phyloP scores from a whole-genome alignment of 2,797 vertebrate genomes.

The Tragopan temminckii region DNA sequence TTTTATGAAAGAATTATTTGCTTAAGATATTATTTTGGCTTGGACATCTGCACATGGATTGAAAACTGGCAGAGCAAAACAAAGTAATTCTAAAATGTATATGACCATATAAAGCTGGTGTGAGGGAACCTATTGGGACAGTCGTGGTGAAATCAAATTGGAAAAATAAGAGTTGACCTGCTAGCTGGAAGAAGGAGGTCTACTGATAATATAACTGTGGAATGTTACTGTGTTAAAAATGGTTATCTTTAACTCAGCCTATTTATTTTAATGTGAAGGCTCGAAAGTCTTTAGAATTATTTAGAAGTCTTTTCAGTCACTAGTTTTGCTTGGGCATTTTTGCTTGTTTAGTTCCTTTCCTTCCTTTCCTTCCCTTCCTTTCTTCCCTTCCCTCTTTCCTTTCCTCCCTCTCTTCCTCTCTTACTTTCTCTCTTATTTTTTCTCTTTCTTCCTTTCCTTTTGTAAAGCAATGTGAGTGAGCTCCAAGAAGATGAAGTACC shows the following conservation, averaged over 20 bases:
- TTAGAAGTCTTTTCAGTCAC: neutral
- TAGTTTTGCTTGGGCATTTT: neutral
- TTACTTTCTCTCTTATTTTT: neutral
- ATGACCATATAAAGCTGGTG: neutral
- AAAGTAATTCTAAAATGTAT: slow-evolving; percentile 17
- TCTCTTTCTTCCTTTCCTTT: neutral
- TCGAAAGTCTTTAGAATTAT: neutral
- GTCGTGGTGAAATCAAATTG: slow-evolving; percentile 8
- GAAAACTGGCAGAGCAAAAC: slow-evolving; percentile 9
- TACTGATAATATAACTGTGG: neutral
- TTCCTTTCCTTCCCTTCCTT: neutral
- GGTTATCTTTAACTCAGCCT: neutral
- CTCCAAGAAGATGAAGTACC: slow-evolving; percentile 61
- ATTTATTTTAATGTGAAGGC: neutral
- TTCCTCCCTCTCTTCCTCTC: neutral
- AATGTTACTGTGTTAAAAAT: neutral
- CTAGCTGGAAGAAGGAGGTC: neutral
- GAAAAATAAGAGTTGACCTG: slow-evolving; percentile 9
- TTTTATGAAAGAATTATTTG: slow-evolving; percentile 45
- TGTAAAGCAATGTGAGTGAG: neutral
- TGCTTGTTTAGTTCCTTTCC: neutral
- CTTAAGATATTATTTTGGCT: slow-evolving; percentile 27
- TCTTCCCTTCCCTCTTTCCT: no score
- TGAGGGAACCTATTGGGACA: slow-evolving; percentile 28
- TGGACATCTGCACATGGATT: slow-evolving; percentile 13